Evolutionary conservation across 2,113 vertebrate species (phyloP).

Genomic region (Drymodes brunneopygia): DNA sequence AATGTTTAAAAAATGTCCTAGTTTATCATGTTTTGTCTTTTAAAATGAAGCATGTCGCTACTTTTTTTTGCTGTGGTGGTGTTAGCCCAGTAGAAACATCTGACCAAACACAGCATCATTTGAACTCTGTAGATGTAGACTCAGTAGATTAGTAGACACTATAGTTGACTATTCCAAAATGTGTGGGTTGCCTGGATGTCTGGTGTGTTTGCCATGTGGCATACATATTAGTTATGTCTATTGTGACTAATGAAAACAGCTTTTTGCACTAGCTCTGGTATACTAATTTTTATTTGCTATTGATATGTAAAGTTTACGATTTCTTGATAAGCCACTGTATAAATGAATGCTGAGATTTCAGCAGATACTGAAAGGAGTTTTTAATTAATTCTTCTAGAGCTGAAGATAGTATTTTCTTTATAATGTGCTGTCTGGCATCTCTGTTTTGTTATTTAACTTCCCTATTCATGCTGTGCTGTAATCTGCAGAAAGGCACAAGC

Average conservation of each 20-base stretch:
- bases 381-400: neutral
- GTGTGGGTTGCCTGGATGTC: neutral
- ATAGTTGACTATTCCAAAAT: neutral
- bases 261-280: neutral
- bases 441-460: neutral
- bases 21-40: neutral
- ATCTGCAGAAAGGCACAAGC: neutral
- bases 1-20: neutral
- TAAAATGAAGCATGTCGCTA: neutral
- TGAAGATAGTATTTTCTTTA: neutral
- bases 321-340: neutral
- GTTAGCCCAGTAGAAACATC: neutral
- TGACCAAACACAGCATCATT: neutral
- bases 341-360: neutral
- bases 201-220: neutral
- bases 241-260: neutral
- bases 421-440: neutral
- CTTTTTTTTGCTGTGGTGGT: neutral
- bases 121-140: neutral
- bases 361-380: neutral
- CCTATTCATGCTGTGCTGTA: neutral
- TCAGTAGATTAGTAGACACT: neutral
- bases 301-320: neutral
- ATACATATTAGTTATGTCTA: neutral
- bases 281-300: neutral